phyloP scores from a whole-genome alignment of 2,888 invertebrate species.

The Panzeria rudis region DNA sequence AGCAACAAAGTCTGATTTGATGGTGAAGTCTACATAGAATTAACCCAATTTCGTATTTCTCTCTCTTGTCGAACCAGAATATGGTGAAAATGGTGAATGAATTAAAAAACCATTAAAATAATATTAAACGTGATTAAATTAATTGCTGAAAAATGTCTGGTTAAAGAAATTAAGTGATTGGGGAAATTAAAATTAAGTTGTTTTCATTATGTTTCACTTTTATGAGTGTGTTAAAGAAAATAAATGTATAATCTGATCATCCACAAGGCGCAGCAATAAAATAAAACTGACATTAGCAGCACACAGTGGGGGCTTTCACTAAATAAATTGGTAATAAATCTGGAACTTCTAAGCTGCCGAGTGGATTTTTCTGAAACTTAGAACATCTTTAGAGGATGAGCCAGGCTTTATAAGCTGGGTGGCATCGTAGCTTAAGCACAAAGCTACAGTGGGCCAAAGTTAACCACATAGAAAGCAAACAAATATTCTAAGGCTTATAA shows the following conservation, averaged over 20 bases:
- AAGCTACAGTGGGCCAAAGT: no score
- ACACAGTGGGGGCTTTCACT: neutral
- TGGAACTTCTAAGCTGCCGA: no score
- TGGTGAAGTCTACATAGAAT: conserved; percentile 66
- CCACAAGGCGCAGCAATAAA: conserved; percentile 23
- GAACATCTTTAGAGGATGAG: no score
- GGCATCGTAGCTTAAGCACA: no score
- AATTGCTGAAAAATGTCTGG: conserved; percentile 35
- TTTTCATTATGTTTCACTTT: conserved; percentile 1
- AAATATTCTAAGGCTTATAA: no score
- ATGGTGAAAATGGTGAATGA: conserved; percentile 16
- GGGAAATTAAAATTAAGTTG: conserved; percentile 11
- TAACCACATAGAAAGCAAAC: no score
- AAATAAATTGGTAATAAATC: no score
- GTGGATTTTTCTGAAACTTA: no score
- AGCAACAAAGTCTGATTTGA: conserved; percentile 37
- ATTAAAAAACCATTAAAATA: conserved; percentile 55
- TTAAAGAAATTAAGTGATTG: conserved; percentile 49
- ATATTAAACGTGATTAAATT: conserved; percentile 47
- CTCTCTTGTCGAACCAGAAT: neutral
- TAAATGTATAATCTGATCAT: conserved; percentile 26
- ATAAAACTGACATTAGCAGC: neutral
- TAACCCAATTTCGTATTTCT: conserved; percentile 63
- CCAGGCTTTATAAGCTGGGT: no score
- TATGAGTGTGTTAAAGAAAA: conserved; percentile 5